A percentile compares a stretch with the other conserved stretches of the same genome.
Conservation (phyloP, 2,113 vertebrate genomes). For the Mionectes macconnelli region DNA sequence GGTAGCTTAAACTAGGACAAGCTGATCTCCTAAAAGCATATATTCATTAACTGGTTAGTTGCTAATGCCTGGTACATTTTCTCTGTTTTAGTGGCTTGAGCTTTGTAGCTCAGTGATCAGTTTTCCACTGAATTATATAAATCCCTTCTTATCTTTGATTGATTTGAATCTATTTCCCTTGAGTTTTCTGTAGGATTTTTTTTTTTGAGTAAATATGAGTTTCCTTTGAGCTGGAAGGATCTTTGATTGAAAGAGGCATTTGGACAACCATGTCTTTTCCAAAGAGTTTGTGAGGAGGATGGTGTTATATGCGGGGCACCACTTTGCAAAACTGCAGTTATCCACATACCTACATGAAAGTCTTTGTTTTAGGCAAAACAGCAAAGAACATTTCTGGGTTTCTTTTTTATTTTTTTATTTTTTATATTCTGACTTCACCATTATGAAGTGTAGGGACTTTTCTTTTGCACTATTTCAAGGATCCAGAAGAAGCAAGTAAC, state of each 20-base stretch:
- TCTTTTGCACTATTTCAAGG: background rate
- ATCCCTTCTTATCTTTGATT: background rate
- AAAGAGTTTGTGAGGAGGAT: background rate
- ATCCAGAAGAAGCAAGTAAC: background rate
- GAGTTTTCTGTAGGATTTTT: background rate
- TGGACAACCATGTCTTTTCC: background rate
- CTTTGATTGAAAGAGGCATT: background rate
- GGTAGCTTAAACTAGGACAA: background rate
- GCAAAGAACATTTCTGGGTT: background rate
- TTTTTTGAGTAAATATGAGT: background rate
- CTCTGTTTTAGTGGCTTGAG: accelerated
- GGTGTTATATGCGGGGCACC: background rate
- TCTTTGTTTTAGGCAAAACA: background rate
- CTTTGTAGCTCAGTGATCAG: background rate
- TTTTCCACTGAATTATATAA: background rate
- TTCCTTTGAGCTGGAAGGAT: background rate
- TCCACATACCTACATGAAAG: background rate
- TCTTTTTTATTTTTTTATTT: background rate
- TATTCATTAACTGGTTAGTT: background rate
- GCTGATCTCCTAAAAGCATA: background rate
- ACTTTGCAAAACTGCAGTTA: background rate
- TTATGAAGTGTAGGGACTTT: too few species aligned
- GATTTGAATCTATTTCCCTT: background rate
- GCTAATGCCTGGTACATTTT: background rate
- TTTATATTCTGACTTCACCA: background rate